Percentiles rank a stretch among this genome's conserved stretches.
Evolutionary conservation across 2,888 invertebrate species (phyloP).

Genomic region (Melieria crassipennis): DNA sequence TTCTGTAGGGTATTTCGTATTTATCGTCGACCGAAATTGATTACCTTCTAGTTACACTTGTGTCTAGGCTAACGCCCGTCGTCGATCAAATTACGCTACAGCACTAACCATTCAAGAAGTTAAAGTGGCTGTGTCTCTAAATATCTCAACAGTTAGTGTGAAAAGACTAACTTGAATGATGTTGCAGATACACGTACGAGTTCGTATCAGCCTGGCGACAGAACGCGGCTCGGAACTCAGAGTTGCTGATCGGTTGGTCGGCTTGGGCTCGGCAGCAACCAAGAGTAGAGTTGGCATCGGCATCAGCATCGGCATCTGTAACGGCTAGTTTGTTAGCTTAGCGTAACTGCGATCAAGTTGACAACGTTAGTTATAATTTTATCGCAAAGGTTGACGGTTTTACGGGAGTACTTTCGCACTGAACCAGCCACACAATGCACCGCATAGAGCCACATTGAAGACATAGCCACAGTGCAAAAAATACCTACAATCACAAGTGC

Average conservation of each 20-base stretch:
- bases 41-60: no score
- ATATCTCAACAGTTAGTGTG: slow-evolving; percentile 3
- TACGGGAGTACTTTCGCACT: background rate
- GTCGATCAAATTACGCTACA: no score
- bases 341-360: slow-evolving; percentile 33
- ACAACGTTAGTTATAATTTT: slow-evolving; percentile 38
- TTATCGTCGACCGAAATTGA: no score
- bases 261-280: background rate
- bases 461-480: no score
- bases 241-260: background rate
- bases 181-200: background rate
- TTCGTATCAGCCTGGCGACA: background rate
- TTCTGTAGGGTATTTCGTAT: no score
- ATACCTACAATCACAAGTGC: slow-evolving; percentile 34
- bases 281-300: background rate
- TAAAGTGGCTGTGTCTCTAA: background rate
- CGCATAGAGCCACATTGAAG: no score
- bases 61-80: no score
- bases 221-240: background rate
- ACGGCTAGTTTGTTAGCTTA: slow-evolving; percentile 28
- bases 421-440: no score
- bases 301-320: background rate
- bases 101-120: no score
- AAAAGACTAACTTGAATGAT: slow-evolving; percentile 4
- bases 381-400: slow-evolving; percentile 35